Evolutionary conservation across 30 jellyfish, hydroid and myxozoan species (phyloP), one percentile per base, ranked within the genome.

Genomic region (Rhopilema esculentum): DNA sequence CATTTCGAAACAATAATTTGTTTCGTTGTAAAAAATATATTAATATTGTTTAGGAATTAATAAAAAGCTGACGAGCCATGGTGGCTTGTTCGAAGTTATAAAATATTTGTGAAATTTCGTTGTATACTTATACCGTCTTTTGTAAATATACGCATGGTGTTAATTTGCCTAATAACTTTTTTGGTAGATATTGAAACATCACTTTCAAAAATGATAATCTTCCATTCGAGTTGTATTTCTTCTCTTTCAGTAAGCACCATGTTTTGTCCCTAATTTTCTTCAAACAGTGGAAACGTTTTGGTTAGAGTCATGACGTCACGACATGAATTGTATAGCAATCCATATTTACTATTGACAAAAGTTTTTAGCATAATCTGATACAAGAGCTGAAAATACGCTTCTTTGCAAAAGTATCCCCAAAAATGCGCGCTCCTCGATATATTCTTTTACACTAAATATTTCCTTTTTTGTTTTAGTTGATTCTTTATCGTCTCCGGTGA

Each of bases 41-140:
- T 9, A 4, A 16, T 7, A 65, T 28, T 20, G 32, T 28, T 20
- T 0, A 27, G 49, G 78, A 61, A 77, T 23, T 24, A 21, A 21
- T 31, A 25, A 20, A 53, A 8, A 25, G 12, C 19, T 61, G 85
- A 27, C 68, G 4, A 17, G 84, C 84, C 64, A 20, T 29, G 22
- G 62, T 48, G 21, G 33, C 33, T 74, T 76, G 30, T 0, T 8
- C 18, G 27, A 75, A 76, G 26, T n/a, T n/a, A n/a, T n/a, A n/a
- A 21, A 27, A 21, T 4, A 27, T 19, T 26, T 31, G 12, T 24
- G 16, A 52, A 78, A 25, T 27, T 61, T 22, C 25, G 88, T 78
- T 78, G 79, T 78, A 53, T 78, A 62, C 66, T 78, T 78, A 12
- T 49, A 19, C 86, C 25, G 0, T 20, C 21, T 78, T 49, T 78